Evolutionary conservation across 2,113 vertebrate species (phyloP).

Genomic region (Protomyctophum bolini): DNA sequence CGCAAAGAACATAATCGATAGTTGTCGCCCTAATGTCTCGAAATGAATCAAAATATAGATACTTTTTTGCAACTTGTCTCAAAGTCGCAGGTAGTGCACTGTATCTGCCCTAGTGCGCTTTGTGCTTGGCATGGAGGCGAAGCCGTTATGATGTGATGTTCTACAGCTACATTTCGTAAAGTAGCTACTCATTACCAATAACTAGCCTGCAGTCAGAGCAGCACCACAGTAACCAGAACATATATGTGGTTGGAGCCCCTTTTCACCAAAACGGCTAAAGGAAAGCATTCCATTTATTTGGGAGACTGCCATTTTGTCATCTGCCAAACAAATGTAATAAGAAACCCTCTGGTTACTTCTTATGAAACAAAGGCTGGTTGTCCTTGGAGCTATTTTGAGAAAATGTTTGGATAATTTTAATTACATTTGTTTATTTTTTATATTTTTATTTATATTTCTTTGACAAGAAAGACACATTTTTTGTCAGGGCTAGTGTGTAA

Average conservation of each 20-base stretch:
- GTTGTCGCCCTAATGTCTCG: too few species aligned
- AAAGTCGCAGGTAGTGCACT: neutral
- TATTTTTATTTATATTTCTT: too few species aligned
- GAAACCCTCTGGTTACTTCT: conserved; percentile 20
- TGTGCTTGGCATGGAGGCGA: neutral
- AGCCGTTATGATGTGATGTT: neutral
- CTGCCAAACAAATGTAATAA: conserved; percentile 32
- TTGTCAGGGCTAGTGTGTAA: too few species aligned
- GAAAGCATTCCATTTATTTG: conserved; percentile 44
- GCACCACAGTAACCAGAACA: conserved; percentile 42
- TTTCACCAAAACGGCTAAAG: conserved; percentile 49
- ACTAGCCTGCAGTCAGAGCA: conserved; percentile 51
- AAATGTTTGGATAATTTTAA: too few species aligned
- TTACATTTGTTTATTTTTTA: too few species aligned
- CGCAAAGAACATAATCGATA: too few species aligned
- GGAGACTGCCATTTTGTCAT: conserved; percentile 30
- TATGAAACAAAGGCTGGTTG: conserved; percentile 27
- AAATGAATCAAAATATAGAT: conserved; percentile 4
- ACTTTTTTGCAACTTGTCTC: neutral
- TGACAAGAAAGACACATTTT: too few species aligned
- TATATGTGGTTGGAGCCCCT: conserved; percentile 45
- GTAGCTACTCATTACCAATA: conserved; percentile 56
- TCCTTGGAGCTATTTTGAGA: conserved; percentile 1
- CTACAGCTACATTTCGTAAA: conserved; percentile 1
- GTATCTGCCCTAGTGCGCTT: neutral